A percentile compares a stretch with the other conserved stretches of the same genome.
phyloP scores from a whole-genome alignment of 1,140 invertebrate species.

The Mesaphorura yosii region DNA sequence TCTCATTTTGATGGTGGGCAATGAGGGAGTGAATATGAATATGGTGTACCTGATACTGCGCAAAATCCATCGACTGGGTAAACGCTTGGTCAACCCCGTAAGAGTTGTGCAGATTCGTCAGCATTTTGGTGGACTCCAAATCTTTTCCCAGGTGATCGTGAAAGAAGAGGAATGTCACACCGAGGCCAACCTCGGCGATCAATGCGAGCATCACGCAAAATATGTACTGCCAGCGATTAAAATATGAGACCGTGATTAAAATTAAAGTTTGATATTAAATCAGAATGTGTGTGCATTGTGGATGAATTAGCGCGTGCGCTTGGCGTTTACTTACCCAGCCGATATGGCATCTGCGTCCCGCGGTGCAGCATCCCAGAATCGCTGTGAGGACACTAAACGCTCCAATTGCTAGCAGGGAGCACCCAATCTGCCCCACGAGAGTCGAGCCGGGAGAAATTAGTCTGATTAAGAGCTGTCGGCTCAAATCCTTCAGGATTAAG shows the following conservation, averaged over 20 bases:
- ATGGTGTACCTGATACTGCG: constrained; percentile 46
- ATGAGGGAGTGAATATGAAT: neutral
- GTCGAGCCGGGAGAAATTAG: constrained; percentile 45
- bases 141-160: constrained; percentile 62
- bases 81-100: constrained; percentile 63
- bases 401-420: constrained; percentile 45
- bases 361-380: constrained; percentile 63
- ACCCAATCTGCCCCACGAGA: constrained; percentile 33
- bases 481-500: constrained; percentile 53
- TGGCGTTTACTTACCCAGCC: constrained; percentile 48
- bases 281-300: neutral
- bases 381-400: constrained; percentile 51
- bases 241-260: constrained; percentile 8
- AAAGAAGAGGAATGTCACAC: constrained; percentile 61
- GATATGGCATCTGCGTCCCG: constrained; percentile 55
- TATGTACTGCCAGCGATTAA: constrained; percentile 51
- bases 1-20: no score
- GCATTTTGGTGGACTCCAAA: constrained; percentile 50
- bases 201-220: constrained; percentile 55
- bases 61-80: constrained; percentile 65
- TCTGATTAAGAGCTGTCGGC: constrained; percentile 54
- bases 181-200: constrained; percentile 56
- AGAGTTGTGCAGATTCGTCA: constrained; percentile 55
- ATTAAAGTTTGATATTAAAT: neutral
- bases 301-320: neutral